A percentile compares a stretch with the other conserved stretches of the same genome.
These are phyloP conservation scores for Amiota mariae DNA, from an alignment of 2,888 invertebrate species.

Conservation along the genomic window DNA sequence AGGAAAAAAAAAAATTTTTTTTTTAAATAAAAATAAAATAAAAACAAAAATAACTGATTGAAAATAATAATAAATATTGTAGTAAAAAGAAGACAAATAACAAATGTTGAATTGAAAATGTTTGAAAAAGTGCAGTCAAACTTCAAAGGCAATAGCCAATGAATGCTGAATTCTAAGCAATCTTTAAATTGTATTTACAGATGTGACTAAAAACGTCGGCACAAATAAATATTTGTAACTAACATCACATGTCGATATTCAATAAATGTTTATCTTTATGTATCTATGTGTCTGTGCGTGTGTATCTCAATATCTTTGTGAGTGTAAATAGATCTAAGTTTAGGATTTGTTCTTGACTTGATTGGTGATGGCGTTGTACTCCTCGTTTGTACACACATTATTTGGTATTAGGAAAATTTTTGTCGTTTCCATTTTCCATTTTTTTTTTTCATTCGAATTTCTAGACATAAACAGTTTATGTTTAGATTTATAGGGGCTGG, in stretches of 20 bases:
- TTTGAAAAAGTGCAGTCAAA: constrained; percentile 33
- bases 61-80: constrained; percentile 13
- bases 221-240: constrained; percentile 48
- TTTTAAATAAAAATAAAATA: constrained; percentile 12
- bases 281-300: background rate
- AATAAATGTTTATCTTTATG: no score
- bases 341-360: background rate
- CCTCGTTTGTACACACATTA: no score
- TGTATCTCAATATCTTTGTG: background rate
- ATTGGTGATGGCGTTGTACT: background rate
- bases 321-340: background rate
- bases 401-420: no score
- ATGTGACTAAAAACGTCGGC: constrained; percentile 54
- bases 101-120: constrained; percentile 12
- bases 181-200: constrained; percentile 56
- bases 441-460: background rate
- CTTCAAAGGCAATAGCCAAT: constrained; percentile 48
- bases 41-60: constrained; percentile 28
- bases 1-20: background rate
- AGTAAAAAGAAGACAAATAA: constrained; percentile 13
- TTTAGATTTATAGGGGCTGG: constrained; percentile 20
- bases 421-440: background rate
- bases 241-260: background rate
- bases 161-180: constrained; percentile 2
- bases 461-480: constrained; percentile 25